phyloP scores from a whole-genome alignment of 2,113 vertebrate genomes.

The Menidia beryllina region DNA sequence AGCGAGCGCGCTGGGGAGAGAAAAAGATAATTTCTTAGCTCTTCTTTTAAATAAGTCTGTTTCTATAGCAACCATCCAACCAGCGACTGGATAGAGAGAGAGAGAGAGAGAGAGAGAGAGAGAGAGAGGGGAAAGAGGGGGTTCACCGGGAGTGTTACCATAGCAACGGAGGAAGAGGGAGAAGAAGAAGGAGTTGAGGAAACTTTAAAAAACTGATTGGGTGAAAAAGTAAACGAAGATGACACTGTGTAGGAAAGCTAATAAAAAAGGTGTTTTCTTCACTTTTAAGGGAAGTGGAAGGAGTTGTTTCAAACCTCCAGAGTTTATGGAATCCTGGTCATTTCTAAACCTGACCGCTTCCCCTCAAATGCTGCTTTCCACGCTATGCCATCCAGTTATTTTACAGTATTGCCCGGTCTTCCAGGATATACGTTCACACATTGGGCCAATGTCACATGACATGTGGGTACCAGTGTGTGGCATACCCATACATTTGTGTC shows the following conservation, averaged over 20 bases:
- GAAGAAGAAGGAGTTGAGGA: constrained; percentile 59
- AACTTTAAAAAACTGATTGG: constrained; percentile 52
- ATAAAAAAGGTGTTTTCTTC: constrained; percentile 30
- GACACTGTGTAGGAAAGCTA: constrained; percentile 17
- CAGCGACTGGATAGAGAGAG: constrained; percentile 64
- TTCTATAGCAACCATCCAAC: constrained; percentile 82
- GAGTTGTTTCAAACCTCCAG: neutral
- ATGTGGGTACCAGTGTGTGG: too few species aligned
- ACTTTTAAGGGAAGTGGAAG: neutral
- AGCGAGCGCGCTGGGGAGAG: constrained; percentile 46
- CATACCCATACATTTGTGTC: too few species aligned
- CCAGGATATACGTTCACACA: too few species aligned
- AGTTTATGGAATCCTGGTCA: neutral
- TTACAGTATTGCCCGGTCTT: too few species aligned
- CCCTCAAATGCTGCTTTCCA: too few species aligned
- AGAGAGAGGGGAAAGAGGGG: constrained; percentile 52
- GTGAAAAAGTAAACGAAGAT: constrained; percentile 42
- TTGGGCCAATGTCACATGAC: too few species aligned
- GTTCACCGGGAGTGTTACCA: constrained; percentile 69
- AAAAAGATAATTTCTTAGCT: constrained; percentile 79
- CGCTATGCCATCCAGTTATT: too few species aligned
- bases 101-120: constrained; percentile 46
- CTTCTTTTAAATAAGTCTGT: constrained; percentile 83
- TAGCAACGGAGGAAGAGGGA: constrained; percentile 74
- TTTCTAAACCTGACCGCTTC: neutral